A percentile compares a stretch with the other conserved stretches of the same genome.
Evolutionary conservation across 2,113 vertebrate species (phyloP).

Genomic region (Cepphus grylle): DNA sequence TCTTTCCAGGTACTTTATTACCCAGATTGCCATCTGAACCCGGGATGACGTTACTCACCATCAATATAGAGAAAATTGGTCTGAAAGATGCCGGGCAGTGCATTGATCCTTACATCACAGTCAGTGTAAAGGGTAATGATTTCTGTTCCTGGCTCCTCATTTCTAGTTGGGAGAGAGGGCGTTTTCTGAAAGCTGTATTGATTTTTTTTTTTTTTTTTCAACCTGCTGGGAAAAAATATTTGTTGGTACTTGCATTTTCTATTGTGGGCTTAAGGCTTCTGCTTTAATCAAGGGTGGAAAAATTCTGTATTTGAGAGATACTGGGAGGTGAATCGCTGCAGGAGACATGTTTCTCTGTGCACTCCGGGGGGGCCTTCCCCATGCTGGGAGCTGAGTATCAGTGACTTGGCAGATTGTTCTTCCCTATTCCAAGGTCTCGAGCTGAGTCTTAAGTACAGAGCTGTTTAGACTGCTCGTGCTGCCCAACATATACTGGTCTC

Average conservation of each 20-base stretch:
- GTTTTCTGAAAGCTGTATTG: neutral
- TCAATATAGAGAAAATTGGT: slow-evolving; percentile 96
- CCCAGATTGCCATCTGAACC: slow-evolving; percentile 95
- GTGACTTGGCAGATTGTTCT: neutral
- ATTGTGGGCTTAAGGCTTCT: neutral
- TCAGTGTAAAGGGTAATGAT: slow-evolving; percentile 91
- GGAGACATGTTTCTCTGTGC: neutral
- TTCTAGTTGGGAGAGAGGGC: neutral
- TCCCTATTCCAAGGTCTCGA: neutral
- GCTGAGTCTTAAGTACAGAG: neutral
- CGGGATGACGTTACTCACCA: slow-evolving; percentile 91
- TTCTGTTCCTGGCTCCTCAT: neutral
- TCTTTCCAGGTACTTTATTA: slow-evolving; percentile 88
- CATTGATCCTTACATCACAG: slow-evolving; percentile 95
- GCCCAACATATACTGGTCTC: neutral
- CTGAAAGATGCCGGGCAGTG: slow-evolving; percentile 98
- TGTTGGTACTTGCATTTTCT: neutral
- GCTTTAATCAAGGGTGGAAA: neutral
- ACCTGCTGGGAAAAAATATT: neutral
- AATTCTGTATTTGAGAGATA: neutral
- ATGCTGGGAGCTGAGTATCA: neutral
- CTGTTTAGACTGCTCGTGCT: neutral
- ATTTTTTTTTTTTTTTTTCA: neutral
- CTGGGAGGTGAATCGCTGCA: neutral
- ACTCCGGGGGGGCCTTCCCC: neutral